Evolutionary conservation across 2,797 vertebrate species (phyloP).

Genomic region (Trachops cirrhosus): DNA sequence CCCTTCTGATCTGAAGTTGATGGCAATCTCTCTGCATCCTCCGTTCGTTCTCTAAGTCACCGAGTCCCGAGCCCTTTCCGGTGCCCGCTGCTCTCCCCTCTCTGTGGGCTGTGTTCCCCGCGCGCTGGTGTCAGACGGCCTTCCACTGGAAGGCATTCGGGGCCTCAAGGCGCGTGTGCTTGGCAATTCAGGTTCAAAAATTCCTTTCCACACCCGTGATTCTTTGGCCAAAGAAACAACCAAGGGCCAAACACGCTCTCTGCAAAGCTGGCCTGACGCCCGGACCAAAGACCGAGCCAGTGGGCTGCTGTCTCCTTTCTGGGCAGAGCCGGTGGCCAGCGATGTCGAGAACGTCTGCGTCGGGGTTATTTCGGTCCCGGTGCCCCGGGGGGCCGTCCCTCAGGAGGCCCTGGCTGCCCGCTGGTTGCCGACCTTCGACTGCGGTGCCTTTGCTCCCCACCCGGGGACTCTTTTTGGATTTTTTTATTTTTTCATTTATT

Average conservation of each 20-base stretch:
- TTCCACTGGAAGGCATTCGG: not conserved
- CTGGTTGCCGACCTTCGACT: not conserved
- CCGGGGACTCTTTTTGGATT: too few species aligned
- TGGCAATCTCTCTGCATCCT: not conserved
- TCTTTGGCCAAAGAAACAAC: not conserved
- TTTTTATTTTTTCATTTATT: too few species aligned
- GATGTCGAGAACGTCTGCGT: too few species aligned
- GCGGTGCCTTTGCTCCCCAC: fast-evolving
- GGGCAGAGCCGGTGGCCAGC: not conserved
- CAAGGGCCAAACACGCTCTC: not conserved
- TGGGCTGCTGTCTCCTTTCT: not conserved
- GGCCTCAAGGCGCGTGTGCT: too few species aligned
- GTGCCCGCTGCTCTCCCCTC: not conserved
- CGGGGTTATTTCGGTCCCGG: not conserved
- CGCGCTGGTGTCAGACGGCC: not conserved
- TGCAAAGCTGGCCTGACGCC: not conserved
- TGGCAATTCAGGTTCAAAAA: not conserved
- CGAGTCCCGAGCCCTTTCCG: not conserved
- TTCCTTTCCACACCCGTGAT: not conserved
- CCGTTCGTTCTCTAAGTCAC: not conserved
- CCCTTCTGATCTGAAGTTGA: constrained; percentile 63
- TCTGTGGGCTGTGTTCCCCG: not conserved
- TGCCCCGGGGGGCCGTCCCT: not conserved
- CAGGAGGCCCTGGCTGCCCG: not conserved
- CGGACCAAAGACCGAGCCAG: too few species aligned